phyloP scores from a whole-genome alignment of 2,113 vertebrate genomes.

The Campylomormyrus tamandua region DNA sequence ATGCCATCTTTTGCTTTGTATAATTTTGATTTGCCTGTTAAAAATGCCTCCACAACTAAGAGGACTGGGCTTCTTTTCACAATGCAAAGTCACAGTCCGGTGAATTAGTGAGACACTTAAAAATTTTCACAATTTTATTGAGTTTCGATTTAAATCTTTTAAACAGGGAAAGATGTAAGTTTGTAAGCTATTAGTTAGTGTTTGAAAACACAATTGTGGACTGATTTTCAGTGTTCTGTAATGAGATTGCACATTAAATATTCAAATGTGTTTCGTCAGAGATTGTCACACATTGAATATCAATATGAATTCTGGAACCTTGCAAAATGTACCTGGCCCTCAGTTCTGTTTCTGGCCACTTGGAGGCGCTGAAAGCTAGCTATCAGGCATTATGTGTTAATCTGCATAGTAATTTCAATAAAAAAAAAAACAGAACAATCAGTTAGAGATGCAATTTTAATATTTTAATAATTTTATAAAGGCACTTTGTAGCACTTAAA shows the following conservation, averaged over 20 bases:
- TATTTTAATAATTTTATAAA: conserved; percentile 73
- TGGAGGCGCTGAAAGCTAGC: not conserved
- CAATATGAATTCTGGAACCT: not conserved
- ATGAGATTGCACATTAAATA: not conserved
- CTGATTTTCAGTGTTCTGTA: not conserved
- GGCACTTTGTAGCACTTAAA: conserved; percentile 72
- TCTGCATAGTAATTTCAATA: not conserved
- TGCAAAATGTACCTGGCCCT: not conserved
- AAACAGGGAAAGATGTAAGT: not conserved
- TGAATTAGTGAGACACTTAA: not conserved
- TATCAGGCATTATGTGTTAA: not conserved
- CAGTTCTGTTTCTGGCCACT: not conserved
- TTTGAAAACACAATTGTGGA: not conserved
- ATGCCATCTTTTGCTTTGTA: not conserved
- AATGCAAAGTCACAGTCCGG: not conserved
- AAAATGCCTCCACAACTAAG: not conserved
- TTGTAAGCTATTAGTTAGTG: not conserved
- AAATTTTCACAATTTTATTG: not conserved
- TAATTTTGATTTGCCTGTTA: not conserved
- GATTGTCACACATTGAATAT: not conserved
- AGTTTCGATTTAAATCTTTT: not conserved
- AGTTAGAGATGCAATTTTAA: conserved; percentile 53
- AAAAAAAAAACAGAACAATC: conserved; percentile 18
- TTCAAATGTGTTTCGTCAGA: not conserved
- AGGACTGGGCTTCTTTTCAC: not conserved